Conservation (phyloP, 1,140 invertebrate species). For the Pristionchus pacificus region DNA sequence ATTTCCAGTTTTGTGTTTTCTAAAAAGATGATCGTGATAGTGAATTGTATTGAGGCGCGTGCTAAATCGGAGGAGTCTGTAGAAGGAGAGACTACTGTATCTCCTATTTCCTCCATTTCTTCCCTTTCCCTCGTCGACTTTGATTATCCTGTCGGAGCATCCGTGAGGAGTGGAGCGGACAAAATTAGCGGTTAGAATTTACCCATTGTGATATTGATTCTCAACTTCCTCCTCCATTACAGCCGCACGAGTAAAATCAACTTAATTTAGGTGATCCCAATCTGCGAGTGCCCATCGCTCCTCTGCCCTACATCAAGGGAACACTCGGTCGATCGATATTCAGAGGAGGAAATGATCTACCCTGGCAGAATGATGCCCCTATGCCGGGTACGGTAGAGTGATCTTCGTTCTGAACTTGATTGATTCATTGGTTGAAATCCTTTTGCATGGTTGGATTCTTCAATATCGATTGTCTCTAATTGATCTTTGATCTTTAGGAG, state of each 20-base stretch:
- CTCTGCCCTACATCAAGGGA: constrained; percentile 30
- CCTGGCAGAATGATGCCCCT: constrained; percentile 39
- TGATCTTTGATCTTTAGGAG: no score
- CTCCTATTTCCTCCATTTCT: no score
- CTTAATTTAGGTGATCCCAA: constrained; percentile 31
- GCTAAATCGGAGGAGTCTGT: not conserved
- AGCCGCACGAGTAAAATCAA: no score
- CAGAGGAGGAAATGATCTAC: not conserved
- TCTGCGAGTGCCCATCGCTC: constrained; percentile 36
- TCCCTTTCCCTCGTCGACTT: not conserved
- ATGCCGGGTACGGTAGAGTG: constrained; percentile 28
- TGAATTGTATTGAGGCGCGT: no score
- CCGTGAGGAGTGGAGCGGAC: not conserved
- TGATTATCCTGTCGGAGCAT: not conserved
- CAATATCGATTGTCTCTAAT: no score
- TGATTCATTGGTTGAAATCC: no score
- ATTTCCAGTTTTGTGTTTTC: not conserved
- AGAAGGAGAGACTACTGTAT: not conserved
- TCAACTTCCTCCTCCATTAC: not conserved
- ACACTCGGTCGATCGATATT: constrained; percentile 30
- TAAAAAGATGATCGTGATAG: not conserved
- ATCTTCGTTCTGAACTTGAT: no score
- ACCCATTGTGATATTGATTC: not conserved
- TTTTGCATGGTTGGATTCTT: no score
- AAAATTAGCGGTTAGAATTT: not conserved